These are phyloP conservation scores for Poeciliopsis turrubarensis DNA, from an alignment of 2,113 vertebrate genomes.

Conservation along the genomic window DNA sequence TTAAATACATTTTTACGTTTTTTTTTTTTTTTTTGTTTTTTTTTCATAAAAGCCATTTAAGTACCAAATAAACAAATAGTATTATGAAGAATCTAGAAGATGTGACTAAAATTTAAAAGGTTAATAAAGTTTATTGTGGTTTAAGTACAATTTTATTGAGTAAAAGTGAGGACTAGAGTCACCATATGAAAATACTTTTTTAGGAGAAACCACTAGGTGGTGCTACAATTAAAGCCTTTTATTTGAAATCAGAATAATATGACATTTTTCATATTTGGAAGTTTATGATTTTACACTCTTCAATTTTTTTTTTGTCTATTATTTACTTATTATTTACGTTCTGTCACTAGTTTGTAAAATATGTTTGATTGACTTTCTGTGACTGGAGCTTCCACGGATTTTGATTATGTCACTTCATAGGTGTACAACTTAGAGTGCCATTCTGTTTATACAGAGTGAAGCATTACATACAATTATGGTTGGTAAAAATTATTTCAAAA, in stretches of 20 bases:
- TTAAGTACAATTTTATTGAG: neutral
- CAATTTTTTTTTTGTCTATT: neutral
- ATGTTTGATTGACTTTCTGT: neutral
- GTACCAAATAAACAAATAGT: neutral
- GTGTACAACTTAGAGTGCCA: neutral
- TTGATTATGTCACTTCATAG: neutral
- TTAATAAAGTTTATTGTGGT: neutral
- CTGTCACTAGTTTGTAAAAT: neutral
- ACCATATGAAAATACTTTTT: neutral
- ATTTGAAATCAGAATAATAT: neutral
- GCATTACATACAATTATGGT: no score
- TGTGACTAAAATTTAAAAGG: neutral
- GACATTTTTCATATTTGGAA: neutral
- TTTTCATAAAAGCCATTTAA: no score
- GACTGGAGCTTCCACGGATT: neutral
- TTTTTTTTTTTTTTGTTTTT: no score
- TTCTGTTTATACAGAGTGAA: neutral
- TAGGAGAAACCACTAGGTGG: slow-evolving; percentile 26
- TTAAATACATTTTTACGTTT: no score
- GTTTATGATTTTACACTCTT: neutral
- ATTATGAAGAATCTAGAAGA: neutral
- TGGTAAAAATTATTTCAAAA: neutral
- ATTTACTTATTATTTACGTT: neutral
- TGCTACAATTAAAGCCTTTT: neutral
- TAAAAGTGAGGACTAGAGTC: neutral